These are phyloP conservation scores for Euproctis similis DNA, from an alignment of 2,888 invertebrate species.

Conservation along the genomic window DNA sequence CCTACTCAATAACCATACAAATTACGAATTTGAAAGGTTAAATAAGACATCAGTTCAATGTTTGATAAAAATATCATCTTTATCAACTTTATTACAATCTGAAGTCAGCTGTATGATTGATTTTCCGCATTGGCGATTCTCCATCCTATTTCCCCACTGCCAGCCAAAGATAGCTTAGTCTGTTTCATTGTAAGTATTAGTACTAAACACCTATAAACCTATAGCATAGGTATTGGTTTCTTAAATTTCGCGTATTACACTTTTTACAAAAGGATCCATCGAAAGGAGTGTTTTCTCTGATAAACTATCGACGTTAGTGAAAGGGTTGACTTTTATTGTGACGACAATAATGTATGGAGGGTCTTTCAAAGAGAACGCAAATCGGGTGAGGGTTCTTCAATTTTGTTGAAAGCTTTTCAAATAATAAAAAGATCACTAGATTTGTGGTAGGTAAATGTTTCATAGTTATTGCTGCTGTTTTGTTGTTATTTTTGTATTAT, in stretches of 20 bases:
- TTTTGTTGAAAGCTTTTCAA: constrained; percentile 3
- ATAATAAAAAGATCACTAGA: no score
- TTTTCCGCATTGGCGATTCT: constrained; percentile 44
- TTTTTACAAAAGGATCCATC: constrained; percentile 17
- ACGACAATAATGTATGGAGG: constrained; percentile 5
- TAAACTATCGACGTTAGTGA: constrained; percentile 10
- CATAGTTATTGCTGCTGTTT: no score
- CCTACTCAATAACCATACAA: neutral
- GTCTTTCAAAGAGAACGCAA: constrained; percentile 8
- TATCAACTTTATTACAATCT: constrained; percentile 38
- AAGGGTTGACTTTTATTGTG: constrained; percentile 7
- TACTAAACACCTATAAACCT: constrained; percentile 3
- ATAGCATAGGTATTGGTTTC: constrained; percentile 22
- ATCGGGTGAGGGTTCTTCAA: constrained; percentile 3
- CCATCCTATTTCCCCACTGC: constrained; percentile 42
- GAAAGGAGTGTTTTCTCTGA: constrained; percentile 16
- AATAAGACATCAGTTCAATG: constrained; percentile 7
- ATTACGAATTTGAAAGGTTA: neutral
- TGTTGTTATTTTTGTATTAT: no score
- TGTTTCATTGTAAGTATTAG: constrained; percentile 10
- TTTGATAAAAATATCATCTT: constrained; percentile 42
- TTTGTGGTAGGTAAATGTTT: no score
- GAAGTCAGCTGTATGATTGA: constrained; percentile 51
- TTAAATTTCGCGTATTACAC: constrained; percentile 21
- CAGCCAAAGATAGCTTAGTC: constrained; percentile 30